These are phyloP conservation scores for Rhodophaea formosa DNA, from an alignment of 2,888 invertebrate genomes.

Conservation along the genomic window DNA sequence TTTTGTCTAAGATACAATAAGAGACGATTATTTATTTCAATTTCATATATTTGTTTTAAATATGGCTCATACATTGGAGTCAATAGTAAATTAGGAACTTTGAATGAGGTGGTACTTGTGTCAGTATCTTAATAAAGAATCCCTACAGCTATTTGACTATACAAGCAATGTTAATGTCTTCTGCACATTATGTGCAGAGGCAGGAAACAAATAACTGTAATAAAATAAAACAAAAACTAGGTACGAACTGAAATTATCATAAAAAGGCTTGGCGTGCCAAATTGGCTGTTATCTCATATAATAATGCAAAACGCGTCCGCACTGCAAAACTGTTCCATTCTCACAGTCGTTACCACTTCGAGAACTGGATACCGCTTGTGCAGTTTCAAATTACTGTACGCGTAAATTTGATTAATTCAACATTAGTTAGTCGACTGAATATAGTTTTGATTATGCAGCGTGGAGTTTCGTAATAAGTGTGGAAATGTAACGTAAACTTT, in stretches of 20 bases:
- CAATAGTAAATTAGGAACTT: no score
- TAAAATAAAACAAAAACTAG: no score
- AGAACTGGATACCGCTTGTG: constrained; percentile 9
- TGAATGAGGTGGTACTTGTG: no score
- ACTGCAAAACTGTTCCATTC: constrained; percentile 12
- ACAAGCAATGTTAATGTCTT: no score
- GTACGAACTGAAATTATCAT: constrained; percentile 3
- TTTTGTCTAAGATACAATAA: no score
- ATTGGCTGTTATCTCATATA: constrained; percentile 4
- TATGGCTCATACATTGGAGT: no score
- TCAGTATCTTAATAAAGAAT: no score
- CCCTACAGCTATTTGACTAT: no score
- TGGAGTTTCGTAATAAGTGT: background rate
- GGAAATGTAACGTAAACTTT: constrained; percentile 3
- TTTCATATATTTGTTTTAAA: no score
- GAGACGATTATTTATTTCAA: no score
- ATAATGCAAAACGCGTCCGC: constrained; percentile 16
- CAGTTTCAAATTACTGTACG: constrained; percentile 10
- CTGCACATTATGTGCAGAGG: no score
- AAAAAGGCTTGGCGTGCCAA: constrained; percentile 1
- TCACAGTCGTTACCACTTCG: constrained; percentile 4
- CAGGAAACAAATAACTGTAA: no score
- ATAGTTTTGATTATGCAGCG: constrained; percentile 12
- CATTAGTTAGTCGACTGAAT: constrained; percentile 12
- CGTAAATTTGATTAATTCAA: constrained; percentile 16